These are phyloP conservation scores for Cinara cedri DNA, from an alignment of 2,888 invertebrate genomes.

Conservation along the genomic window DNA sequence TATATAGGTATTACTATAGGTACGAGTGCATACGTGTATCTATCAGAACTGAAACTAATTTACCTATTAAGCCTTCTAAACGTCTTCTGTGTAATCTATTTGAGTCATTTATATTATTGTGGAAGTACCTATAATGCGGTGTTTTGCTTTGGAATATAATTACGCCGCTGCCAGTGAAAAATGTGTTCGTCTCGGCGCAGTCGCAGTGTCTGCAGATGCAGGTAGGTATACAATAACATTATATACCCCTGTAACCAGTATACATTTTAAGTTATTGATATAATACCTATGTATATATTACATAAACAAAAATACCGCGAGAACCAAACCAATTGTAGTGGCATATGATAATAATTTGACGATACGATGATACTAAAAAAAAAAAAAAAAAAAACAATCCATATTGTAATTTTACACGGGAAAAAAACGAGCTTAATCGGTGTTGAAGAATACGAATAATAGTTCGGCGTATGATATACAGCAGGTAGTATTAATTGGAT, in stretches of 20 bases:
- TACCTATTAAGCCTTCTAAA: conserved; percentile 45
- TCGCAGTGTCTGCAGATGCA: background rate
- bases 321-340: conserved; percentile 3
- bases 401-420: background rate
- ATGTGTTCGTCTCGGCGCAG: conserved; percentile 29
- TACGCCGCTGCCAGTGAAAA: conserved; percentile 44
- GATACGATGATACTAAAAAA: background rate
- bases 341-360: too few species aligned
- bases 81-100: conserved; percentile 31
- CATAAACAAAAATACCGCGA: background rate
- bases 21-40: background rate
- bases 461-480: background rate
- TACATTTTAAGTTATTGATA: too few species aligned
- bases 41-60: conserved; percentile 53
- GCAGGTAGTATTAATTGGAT: background rate
- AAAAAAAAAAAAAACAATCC: background rate
- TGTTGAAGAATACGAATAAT: conserved; percentile 20
- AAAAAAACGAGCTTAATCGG: background rate
- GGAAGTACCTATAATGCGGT: background rate
- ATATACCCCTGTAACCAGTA: too few species aligned
- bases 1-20: background rate
- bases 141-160: conserved; percentile 30
- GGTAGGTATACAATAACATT: too few species aligned
- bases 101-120: conserved; percentile 26
- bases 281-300: background rate